A percentile compares a stretch with the other conserved stretches of the same genome.
Conservation (phyloP, 2,113 vertebrate genomes). For the Oxygymnocypris stewartii region DNA sequence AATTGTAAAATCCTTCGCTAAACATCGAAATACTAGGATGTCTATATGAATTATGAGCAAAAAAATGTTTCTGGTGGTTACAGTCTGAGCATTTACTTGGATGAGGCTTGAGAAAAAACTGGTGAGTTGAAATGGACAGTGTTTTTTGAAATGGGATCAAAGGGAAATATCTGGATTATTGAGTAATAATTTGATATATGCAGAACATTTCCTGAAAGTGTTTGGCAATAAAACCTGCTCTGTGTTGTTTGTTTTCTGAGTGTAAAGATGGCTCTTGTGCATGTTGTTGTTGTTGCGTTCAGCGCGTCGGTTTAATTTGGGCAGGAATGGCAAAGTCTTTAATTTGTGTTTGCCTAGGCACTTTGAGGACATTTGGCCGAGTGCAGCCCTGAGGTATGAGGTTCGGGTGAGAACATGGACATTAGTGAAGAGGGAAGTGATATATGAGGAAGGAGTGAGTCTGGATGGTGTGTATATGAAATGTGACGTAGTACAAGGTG, state of each 20-base stretch:
- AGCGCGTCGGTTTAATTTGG: background rate
- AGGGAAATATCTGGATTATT: background rate
- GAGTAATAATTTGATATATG: conserved; percentile 20
- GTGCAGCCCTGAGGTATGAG: background rate
- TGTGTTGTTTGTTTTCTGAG: background rate
- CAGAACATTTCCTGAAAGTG: conserved; percentile 21
- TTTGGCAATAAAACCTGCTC: conserved; percentile 30
- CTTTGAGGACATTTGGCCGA: background rate
- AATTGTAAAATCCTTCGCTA: background rate
- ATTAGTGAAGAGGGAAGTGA: conserved; percentile 11
- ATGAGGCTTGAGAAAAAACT: background rate
- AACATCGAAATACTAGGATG: background rate
- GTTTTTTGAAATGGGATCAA: background rate
- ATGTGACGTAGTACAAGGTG: background rate
- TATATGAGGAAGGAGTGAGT: background rate
- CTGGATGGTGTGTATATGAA: background rate
- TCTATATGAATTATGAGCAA: background rate
- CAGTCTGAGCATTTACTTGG: background rate
- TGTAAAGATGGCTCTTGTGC: conserved; percentile 10
- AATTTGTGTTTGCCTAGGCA: background rate
- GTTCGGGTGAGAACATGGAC: background rate
- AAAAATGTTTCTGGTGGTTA: background rate
- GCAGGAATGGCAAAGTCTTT: background rate
- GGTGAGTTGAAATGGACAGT: background rate
- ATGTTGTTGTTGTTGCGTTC: background rate